Evolutionary conservation across 1,140 invertebrate genomes (phyloP).

Genomic region (Drosophila bocqueti): DNA sequence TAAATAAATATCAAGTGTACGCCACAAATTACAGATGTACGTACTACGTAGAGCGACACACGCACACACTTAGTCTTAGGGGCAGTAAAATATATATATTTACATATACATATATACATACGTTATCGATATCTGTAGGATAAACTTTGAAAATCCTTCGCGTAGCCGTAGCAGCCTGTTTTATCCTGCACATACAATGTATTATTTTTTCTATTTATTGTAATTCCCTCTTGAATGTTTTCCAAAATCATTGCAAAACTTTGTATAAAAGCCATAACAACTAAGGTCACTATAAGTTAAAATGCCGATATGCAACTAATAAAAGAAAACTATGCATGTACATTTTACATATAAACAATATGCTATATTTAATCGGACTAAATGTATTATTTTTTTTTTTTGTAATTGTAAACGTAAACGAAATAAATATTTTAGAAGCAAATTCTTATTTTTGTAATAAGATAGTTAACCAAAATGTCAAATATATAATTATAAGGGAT

Average conservation of each 20-base stretch:
- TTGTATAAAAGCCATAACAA: slow-evolving; percentile 79
- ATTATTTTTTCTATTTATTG: slow-evolving; percentile 70
- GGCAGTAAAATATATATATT: slow-evolving; percentile 22
- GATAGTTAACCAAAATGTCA: slow-evolving; percentile 29
- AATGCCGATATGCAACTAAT: slow-evolving; percentile 36
- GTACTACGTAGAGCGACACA: neutral
- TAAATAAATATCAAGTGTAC: slow-evolving; percentile 50
- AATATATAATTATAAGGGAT: neutral
- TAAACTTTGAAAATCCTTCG: neutral
- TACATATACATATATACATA: slow-evolving; percentile 1
- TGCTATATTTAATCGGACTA: slow-evolving; percentile 26
- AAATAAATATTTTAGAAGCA: slow-evolving; percentile 53
- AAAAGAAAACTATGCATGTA: slow-evolving; percentile 21
- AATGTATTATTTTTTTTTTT: slow-evolving; percentile 51
- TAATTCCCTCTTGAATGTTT: slow-evolving; percentile 41
- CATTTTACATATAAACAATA: slow-evolving; percentile 23
- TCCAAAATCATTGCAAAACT: slow-evolving; percentile 42
- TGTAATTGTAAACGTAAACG: slow-evolving; percentile 52
- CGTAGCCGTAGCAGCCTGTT: slow-evolving; percentile 3
- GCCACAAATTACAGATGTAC: slow-evolving; percentile 20
- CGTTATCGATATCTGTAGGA: slow-evolving; percentile 12
- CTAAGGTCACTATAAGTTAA: slow-evolving; percentile 77
- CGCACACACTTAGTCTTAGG: slow-evolving; percentile 36
- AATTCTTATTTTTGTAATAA: no score
- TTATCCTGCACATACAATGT: slow-evolving; percentile 39